These are phyloP conservation scores for Caenorhabditis inopinata DNA, from an alignment of 1,140 invertebrate species.

Conservation along the genomic window DNA sequence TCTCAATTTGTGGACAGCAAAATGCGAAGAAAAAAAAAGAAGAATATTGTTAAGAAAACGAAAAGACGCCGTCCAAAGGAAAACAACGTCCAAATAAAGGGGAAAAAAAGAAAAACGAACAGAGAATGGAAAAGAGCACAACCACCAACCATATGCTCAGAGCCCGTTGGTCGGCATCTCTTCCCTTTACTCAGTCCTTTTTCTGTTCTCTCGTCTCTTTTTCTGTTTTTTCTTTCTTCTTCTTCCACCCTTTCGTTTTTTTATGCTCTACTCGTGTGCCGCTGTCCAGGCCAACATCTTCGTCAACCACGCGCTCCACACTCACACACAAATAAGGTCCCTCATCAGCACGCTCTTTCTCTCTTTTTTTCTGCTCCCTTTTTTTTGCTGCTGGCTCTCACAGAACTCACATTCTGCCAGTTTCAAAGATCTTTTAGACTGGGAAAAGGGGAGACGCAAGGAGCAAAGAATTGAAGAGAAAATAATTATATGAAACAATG, in stretches of 20 bases:
- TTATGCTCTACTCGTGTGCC: background rate
- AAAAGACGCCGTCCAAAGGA: background rate
- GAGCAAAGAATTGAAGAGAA: background rate
- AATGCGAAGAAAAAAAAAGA: background rate
- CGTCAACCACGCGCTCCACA: conserved; percentile 23
- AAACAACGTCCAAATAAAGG: conserved; percentile 12
- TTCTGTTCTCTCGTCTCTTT: background rate
- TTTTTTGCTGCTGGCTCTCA: conserved; percentile 11
- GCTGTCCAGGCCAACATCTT: conserved; percentile 1
- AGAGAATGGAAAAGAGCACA: background rate
- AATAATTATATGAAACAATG: background rate
- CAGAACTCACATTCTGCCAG: conserved; percentile 7
- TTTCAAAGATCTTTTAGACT: conserved; percentile 25
- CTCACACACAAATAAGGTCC: conserved; percentile 29
- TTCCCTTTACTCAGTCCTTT: background rate
- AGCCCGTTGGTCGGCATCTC: background rate
- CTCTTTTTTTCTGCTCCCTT: background rate
- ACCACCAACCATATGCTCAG: conserved; percentile 7
- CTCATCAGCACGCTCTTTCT: conserved; percentile 6
- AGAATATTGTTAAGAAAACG: background rate
- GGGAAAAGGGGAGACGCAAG: background rate
- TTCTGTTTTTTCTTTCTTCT: background rate
- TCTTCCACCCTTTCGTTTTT: background rate
- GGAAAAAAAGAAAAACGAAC: background rate
- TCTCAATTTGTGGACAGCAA: background rate